phyloP scores from a whole-genome alignment of 1,140 invertebrate species.

The Zaprionus tsacasi region DNA sequence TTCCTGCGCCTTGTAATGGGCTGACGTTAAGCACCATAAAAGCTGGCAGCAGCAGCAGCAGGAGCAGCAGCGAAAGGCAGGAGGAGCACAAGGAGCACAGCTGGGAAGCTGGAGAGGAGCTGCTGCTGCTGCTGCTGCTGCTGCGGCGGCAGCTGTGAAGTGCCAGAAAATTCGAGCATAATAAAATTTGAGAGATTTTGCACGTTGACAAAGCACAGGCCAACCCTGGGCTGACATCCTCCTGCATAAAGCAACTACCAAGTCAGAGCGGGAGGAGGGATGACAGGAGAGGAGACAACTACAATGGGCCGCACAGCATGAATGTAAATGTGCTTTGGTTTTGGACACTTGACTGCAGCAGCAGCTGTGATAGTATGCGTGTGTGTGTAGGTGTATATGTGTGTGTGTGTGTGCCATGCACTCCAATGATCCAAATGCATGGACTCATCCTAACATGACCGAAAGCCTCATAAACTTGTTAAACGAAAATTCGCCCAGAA shows the following conservation, averaged over 20 bases:
- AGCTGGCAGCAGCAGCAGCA: slow-evolving; percentile 15
- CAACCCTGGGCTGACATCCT: slow-evolving; percentile 30
- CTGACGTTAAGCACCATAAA: slow-evolving; percentile 53
- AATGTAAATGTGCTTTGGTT: slow-evolving; percentile 46
- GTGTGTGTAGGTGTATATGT: neutral
- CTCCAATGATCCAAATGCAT: slow-evolving; percentile 61
- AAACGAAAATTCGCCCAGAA: slow-evolving; percentile 58
- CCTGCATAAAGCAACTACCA: slow-evolving; percentile 20
- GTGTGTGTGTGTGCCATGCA: slow-evolving; percentile 11
- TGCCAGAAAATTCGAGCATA: slow-evolving; percentile 64
- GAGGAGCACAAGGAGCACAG: no score
- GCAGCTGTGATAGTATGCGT: neutral
- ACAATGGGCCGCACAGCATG: slow-evolving; percentile 43
- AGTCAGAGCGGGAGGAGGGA: neutral
- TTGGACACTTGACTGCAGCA: slow-evolving; percentile 43
- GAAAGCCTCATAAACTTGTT: slow-evolving; percentile 72
- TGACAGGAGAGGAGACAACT: slow-evolving; percentile 17
- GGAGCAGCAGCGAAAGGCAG: neutral
- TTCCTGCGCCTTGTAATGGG: slow-evolving; percentile 39
- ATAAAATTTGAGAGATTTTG: slow-evolving; percentile 76
- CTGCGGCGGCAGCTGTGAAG: slow-evolving; percentile 28
- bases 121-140: neutral
- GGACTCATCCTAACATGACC: slow-evolving; percentile 28
- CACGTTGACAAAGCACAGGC: slow-evolving; percentile 61
- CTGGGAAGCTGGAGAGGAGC: no score